Evolutionary conservation across 2,113 vertebrate genomes (phyloP).

Genomic region (Calyptomena viridis): DNA sequence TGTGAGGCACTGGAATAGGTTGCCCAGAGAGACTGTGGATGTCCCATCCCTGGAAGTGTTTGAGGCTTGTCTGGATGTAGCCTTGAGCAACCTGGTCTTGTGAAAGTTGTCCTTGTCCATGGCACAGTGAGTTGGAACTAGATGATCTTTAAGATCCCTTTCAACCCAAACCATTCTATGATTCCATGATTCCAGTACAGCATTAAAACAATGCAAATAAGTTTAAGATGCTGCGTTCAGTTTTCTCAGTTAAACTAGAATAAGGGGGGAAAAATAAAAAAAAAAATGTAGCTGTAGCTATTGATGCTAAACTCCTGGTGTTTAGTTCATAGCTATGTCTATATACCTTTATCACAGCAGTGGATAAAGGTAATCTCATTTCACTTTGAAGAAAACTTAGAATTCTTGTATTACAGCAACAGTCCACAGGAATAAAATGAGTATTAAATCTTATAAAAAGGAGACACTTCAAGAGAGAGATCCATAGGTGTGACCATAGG

Average conservation of each 20-base stretch:
- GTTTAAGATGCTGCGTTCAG: not conserved
- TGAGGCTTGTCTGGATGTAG: too few species aligned
- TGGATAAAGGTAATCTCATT: not conserved
- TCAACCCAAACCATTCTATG: not conserved
- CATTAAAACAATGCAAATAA: not conserved
- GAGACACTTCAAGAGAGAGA: not conserved
- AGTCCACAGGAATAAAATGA: not conserved
- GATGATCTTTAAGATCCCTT: too few species aligned
- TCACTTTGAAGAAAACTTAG: not conserved
- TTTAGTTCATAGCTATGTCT: not conserved
- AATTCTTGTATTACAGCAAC: not conserved
- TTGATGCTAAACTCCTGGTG: not conserved
- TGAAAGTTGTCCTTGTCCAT: accelerated
- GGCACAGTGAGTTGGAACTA: not conserved
- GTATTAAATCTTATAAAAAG: not conserved
- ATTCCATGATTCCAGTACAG: not conserved
- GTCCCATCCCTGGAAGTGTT: not conserved
- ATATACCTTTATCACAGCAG: not conserved
- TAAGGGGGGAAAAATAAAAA: not conserved
- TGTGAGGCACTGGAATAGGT: not conserved
- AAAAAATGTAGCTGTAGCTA: not conserved
- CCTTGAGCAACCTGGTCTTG: not conserved
- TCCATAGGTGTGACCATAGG: too few species aligned
- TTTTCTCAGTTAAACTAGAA: not conserved
- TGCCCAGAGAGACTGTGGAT: not conserved